A percentile compares a stretch with the other conserved stretches of the same genome.
Evolutionary conservation across 2,113 vertebrate genomes (phyloP).

Genomic region (Lanius ludovicianus): DNA sequence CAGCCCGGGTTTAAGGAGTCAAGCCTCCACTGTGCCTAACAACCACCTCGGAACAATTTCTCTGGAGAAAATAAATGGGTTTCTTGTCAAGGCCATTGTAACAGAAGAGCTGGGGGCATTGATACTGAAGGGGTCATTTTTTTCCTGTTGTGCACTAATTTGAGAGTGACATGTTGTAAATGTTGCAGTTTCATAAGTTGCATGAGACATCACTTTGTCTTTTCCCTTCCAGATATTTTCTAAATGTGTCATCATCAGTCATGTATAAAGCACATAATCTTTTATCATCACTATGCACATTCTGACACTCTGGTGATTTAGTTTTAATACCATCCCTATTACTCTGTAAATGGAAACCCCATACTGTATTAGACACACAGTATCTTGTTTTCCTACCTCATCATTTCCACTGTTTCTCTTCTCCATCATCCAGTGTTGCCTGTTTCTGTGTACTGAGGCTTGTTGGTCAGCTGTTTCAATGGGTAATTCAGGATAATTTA

Average conservation of each 20-base stretch:
- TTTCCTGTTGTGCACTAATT: slow-evolving; percentile 50
- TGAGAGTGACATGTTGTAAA: slow-evolving; percentile 47
- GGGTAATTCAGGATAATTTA: background rate
- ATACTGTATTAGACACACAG: background rate
- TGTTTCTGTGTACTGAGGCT: background rate
- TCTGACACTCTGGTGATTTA: slow-evolving; percentile 39
- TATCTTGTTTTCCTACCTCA: slow-evolving; percentile 8
- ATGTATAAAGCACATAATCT: slow-evolving; percentile 52
- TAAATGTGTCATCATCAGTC: slow-evolving; percentile 44
- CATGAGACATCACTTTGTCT: slow-evolving; percentile 26
- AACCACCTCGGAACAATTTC: background rate
- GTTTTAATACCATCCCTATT: slow-evolving; percentile 37
- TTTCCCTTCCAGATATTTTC: slow-evolving; percentile 36
- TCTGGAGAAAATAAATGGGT: slow-evolving; percentile 29
- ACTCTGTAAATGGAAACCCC: background rate
- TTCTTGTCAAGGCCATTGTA: slow-evolving; percentile 50
- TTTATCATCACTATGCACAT: slow-evolving; percentile 49
- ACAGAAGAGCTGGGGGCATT: slow-evolving; percentile 38
- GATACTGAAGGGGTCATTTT: slow-evolving; percentile 59
- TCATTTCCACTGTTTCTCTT: background rate
- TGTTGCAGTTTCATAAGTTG: slow-evolving; percentile 41
- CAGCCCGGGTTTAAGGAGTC: background rate
- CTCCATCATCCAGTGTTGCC: background rate
- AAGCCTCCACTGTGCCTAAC: background rate
- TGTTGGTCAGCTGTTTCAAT: background rate